Evolutionary conservation across 2,113 vertebrate genomes (phyloP).

Genomic region (Platycercus adscitus): DNA sequence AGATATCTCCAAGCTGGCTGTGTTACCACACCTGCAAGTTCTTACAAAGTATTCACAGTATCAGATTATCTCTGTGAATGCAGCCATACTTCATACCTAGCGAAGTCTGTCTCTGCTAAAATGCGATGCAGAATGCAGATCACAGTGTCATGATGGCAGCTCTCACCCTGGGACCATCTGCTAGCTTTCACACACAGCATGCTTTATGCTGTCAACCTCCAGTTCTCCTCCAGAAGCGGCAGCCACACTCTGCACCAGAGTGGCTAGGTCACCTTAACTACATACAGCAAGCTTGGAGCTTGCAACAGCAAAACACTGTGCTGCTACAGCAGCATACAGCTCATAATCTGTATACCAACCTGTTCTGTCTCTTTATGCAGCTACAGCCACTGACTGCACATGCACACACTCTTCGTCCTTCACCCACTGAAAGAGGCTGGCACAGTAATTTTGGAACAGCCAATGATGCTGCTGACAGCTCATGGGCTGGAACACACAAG

Average conservation of each 20-base stretch:
- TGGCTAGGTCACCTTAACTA: not conserved
- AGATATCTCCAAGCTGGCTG: not conserved
- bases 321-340: not conserved
- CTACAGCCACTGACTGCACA: not conserved
- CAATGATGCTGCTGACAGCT: not conserved
- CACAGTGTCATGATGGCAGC: fast-evolving
- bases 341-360: not conserved
- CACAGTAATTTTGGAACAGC: not conserved
- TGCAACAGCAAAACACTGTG: fast-evolving
- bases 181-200: not conserved
- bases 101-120: not conserved
- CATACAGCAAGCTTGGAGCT: not conserved
- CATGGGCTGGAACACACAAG: not conserved
- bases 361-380: not conserved
- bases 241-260: not conserved
- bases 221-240: not conserved
- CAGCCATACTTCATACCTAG: not conserved
- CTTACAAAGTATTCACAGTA: not conserved
- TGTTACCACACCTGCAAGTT: not conserved
- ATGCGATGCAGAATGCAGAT: not conserved
- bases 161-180: not conserved
- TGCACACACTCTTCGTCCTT: not conserved
- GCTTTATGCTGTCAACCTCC: not conserved
- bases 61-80: not conserved
- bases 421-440: not conserved